A percentile compares a stretch with the other conserved stretches of the same genome.
phyloP scores from a whole-genome alignment of 2,888 invertebrate species.

The Tipula confusa region DNA sequence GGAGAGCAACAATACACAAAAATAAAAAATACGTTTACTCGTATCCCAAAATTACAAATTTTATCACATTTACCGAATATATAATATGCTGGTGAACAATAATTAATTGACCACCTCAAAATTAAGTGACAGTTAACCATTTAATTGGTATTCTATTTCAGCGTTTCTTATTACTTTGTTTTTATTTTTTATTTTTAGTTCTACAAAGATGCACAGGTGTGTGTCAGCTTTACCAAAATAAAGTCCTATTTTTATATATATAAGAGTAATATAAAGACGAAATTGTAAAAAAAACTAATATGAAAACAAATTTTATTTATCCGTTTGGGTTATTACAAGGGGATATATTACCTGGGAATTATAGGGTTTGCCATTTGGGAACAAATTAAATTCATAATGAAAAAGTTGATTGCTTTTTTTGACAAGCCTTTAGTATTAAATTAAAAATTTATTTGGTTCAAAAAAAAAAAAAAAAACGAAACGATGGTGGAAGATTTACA shows the following conservation, averaged over 20 bases:
- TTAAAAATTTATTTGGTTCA: not conserved
- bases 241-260: not conserved
- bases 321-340: not conserved
- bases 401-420: not conserved
- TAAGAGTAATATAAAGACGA: not conserved
- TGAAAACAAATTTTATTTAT: not conserved
- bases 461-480: not conserved
- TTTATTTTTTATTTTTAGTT: too few relatives aligned
- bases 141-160: not conserved
- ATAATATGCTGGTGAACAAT: not conserved
- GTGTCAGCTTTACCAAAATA: not conserved
- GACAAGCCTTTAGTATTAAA: not conserved
- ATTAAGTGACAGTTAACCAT: not conserved
- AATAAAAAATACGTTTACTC: not conserved
- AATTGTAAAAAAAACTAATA: not conserved
- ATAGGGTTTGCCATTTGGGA: not conserved
- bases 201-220: not conserved
- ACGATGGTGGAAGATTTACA: too few relatives aligned
- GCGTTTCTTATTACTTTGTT: too few relatives aligned
- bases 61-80: not conserved
- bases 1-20: not conserved
- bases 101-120: not conserved
- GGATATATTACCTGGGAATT: constrained; percentile 12
- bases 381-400: not conserved
- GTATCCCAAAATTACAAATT: not conserved